Conservation (phyloP, 1,140 invertebrate genomes). For the Magallana gigas region DNA sequence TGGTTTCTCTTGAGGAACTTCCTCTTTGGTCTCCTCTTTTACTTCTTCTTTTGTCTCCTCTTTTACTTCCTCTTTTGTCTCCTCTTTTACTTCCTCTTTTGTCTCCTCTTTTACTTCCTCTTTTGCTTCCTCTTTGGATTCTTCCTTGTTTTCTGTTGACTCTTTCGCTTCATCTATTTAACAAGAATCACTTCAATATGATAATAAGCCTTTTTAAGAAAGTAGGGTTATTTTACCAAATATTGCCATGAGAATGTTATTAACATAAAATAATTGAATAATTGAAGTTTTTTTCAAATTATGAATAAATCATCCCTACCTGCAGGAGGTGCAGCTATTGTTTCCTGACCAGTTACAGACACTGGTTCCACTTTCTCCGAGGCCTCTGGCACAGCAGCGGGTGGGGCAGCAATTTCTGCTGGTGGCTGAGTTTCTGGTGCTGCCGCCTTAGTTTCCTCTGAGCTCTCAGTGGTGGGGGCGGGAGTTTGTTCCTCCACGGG, state of each 20-base stretch:
- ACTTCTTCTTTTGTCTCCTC: conserved; percentile 25
- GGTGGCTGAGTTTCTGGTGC: conserved; percentile 29
- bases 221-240: too few species aligned
- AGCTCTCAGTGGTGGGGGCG: neutral
- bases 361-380: conserved; percentile 35
- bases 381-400: conserved; percentile 1
- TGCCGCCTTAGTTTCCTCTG: neutral
- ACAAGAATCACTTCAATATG: too few species aligned
- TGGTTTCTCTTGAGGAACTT: conserved; percentile 6
- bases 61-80: conserved; percentile 18
- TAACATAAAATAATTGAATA: too few species aligned
- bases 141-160: conserved; percentile 39
- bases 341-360: conserved; percentile 36
- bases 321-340: conserved; percentile 21
- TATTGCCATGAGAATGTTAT: too few species aligned
- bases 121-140: conserved; percentile 40
- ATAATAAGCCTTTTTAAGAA: too few species aligned
- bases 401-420: conserved; percentile 35
- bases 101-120: conserved; percentile 40
- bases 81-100: conserved; percentile 41
- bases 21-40: conserved; percentile 7
- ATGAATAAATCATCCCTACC: neutral
- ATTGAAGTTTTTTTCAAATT: too few species aligned
- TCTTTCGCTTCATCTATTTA: conserved; percentile 44
- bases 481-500: conserved; percentile 40